Evolutionary conservation across 2,888 invertebrate genomes (phyloP), one percentile per base, ranked within the genome.

Genomic region (Eristalinus aeneus): DNA sequence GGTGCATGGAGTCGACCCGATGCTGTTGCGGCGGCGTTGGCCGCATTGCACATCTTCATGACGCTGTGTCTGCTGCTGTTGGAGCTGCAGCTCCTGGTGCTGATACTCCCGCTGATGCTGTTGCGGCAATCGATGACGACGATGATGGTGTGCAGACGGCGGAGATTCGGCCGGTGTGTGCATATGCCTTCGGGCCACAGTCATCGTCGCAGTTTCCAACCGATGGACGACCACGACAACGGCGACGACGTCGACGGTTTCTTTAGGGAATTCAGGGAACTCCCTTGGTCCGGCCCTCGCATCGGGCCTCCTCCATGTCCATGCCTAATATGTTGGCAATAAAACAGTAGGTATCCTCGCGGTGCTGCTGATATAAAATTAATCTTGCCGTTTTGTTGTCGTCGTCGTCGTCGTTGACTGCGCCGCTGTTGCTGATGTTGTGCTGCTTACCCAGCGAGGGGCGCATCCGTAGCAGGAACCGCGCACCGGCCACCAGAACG

Each of bases 251-350:
- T 27, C n/a, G 46, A 46, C 46, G 61, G 74, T 79, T 87, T 80
- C 84, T 80, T 87, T 46, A 80, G 84, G 84, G 87, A 87, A 87
- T 84, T 83, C 89, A 86, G 81, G 75, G 86, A 86, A 87, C 87
- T 86, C 90, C 90, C 90, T 89, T 90, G 90, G 78, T 87, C 65
- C 46, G 69, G 82, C 65, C 78, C 77, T 65, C 54, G 32, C 73
- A 63, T 63, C 11, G 79, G 58, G 79, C 56, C 56, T 22, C 61
- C 65, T 46, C 34, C 31, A 34, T 74, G 76, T 84, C 87, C 89
- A 88, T 90, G 89, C 89, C 89, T 89, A 90, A 89, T 90, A 89
- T 88, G 89, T 89, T 90, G 85, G 88, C 89, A 89, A 89, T 89
- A 89, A 90, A 89, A 90, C 89, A 89, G 90, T 90, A 90, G 90